phyloP scores from a whole-genome alignment of 2,888 invertebrate species.

The Scaptodrosophila latifasciaeformis region DNA sequence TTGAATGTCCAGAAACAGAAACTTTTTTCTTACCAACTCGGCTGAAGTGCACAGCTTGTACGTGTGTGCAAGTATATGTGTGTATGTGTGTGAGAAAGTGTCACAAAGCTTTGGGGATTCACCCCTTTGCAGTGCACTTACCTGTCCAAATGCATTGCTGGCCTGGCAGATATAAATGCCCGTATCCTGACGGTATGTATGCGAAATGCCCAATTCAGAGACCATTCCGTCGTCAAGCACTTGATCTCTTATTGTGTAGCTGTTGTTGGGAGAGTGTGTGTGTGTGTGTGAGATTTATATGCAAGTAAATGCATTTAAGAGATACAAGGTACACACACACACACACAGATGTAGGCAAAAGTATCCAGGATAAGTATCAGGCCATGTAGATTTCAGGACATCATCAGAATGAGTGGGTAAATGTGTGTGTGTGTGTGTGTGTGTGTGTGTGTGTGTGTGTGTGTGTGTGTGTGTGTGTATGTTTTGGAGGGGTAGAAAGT shows the following conservation, averaged over 20 bases:
- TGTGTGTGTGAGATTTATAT: slow-evolving; percentile 56
- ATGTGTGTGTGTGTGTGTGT: slow-evolving; percentile 9
- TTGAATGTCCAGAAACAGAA: too few relatives aligned
- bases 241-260: slow-evolving; percentile 86
- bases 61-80: not conserved
- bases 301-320: slow-evolving; percentile 68
- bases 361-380: not conserved
- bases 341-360: slow-evolving; percentile 25
- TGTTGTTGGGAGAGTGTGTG: slow-evolving; percentile 27
- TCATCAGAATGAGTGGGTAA: slow-evolving; percentile 19
- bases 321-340: slow-evolving; percentile 38
- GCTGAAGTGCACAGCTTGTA: not conserved
- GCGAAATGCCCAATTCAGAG: slow-evolving; percentile 88
- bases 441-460: slow-evolving; percentile 9
- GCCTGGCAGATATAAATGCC: slow-evolving; percentile 92
- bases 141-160: slow-evolving; percentile 92
- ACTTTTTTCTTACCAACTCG: not conserved
- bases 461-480: slow-evolving; percentile 9
- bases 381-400: slow-evolving; percentile 11
- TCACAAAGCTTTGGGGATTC: too few relatives aligned
- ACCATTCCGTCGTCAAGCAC: slow-evolving; percentile 87
- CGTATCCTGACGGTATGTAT: slow-evolving; percentile 91
- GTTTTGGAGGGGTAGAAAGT: too few relatives aligned
- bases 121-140: slow-evolving; percentile 70
- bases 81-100: slow-evolving; percentile 36